phyloP scores from a whole-genome alignment of 2,888 invertebrate genomes.

The Autographa gamma region DNA sequence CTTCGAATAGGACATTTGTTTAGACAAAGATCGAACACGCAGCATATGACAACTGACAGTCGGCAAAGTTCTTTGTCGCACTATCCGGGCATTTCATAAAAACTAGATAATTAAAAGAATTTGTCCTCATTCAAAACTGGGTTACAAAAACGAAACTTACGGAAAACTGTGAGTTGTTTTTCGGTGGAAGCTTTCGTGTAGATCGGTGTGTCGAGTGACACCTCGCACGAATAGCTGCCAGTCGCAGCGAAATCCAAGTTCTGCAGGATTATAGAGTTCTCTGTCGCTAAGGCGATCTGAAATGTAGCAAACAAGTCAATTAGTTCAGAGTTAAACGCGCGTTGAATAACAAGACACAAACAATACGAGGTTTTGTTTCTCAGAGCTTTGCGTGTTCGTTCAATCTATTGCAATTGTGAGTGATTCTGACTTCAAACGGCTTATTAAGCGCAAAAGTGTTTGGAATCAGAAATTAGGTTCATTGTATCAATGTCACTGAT shows the following conservation, averaged over 20 bases:
- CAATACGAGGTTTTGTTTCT: neutral
- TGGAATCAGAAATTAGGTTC: too few species aligned
- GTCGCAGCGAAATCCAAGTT: conserved; percentile 92
- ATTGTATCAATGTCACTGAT: too few species aligned
- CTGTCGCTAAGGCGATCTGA: conserved; percentile 91
- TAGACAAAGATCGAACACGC: too few species aligned
- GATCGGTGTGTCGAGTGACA: conserved; percentile 92
- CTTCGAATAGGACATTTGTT: too few species aligned
- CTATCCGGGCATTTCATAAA: too few species aligned
- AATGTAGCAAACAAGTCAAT: conserved; percentile 64
- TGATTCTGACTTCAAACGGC: neutral
- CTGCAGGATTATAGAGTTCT: conserved; percentile 92
- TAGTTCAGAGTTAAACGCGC: conserved; percentile 27
- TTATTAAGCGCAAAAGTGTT: too few species aligned
- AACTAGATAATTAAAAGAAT: neutral
- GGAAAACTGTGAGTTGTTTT: conserved; percentile 92
- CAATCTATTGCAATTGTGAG: neutral
- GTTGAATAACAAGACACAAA: conserved; percentile 18
- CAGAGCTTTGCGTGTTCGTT: neutral
- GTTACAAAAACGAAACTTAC: conserved; percentile 83
- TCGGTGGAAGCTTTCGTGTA: conserved; percentile 92
- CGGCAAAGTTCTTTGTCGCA: neutral
- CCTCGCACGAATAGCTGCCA: conserved; percentile 92
- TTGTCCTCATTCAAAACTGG: neutral
- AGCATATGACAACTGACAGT: neutral